A percentile compares a stretch with the other conserved stretches of the same genome.
These are phyloP conservation scores for Anodontia alba DNA, from an alignment of 2,888 invertebrate species.

Conservation along the genomic window DNA sequence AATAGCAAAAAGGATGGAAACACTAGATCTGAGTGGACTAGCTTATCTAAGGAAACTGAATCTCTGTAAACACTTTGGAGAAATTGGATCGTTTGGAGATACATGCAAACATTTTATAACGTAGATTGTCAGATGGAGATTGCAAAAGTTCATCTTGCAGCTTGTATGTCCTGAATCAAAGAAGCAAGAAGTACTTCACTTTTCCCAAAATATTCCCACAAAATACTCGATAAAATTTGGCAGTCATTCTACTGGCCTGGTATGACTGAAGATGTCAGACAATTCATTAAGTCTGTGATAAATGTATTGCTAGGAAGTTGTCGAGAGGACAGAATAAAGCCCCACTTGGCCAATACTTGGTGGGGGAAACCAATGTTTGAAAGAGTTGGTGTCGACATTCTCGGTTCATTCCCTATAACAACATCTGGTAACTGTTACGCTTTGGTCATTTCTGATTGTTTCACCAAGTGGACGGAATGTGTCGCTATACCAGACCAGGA, in stretches of 20 bases:
- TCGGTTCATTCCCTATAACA: conserved; percentile 34
- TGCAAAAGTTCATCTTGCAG: background rate
- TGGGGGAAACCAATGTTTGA: conserved; percentile 44
- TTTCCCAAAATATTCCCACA: conserved; percentile 40
- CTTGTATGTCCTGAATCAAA: background rate
- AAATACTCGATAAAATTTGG: conserved; percentile 27
- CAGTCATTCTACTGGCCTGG: conserved; percentile 44
- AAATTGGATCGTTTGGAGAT: conserved; percentile 56
- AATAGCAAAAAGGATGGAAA: background rate
- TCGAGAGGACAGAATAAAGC: conserved; percentile 31
- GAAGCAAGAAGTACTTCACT: background rate
- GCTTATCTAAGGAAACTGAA: conserved; percentile 16
- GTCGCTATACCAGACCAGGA: conserved; percentile 34
- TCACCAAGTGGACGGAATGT: conserved; percentile 48
- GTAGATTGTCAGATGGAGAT: conserved; percentile 19
- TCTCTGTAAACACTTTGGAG: conserved; percentile 49
- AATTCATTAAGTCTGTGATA: conserved; percentile 31
- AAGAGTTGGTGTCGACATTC: conserved; percentile 33
- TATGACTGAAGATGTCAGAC: conserved; percentile 19
- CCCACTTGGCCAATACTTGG: conserved; percentile 29
- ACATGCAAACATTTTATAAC: conserved; percentile 42
- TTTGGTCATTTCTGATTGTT: conserved; percentile 38
- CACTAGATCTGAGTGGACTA: conserved; percentile 29
- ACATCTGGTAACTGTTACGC: conserved; percentile 34
- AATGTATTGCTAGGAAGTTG: conserved; percentile 28